Evolutionary conservation across 2,888 invertebrate genomes (phyloP).

Genomic region (Rotaria macrura): DNA sequence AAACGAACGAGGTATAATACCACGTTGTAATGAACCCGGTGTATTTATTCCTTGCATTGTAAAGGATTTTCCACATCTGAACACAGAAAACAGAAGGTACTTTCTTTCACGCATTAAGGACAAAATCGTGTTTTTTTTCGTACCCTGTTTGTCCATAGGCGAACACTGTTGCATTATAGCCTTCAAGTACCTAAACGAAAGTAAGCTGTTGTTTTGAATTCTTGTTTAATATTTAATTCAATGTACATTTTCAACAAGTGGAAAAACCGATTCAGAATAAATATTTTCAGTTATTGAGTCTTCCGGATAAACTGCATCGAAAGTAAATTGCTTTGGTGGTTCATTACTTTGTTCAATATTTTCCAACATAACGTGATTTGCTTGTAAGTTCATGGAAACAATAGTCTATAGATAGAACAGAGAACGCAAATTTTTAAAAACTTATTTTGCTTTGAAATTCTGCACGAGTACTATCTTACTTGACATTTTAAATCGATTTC

Average conservation of each 20-base stretch:
- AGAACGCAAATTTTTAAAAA: no score
- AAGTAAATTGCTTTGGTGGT: conserved; percentile 63
- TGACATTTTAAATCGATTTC: conserved; percentile 63
- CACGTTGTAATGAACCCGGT: conserved; percentile 51
- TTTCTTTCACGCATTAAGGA: background rate
- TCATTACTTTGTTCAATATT: conserved; percentile 58
- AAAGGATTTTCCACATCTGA: conserved; percentile 70
- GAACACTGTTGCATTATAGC: conserved; percentile 82
- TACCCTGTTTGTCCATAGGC: conserved; percentile 78
- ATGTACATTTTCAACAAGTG: conserved; percentile 65
- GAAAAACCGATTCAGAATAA: conserved; percentile 74
- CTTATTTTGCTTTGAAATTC: background rate
- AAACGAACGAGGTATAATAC: conserved; percentile 58
- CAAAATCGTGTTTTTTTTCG: background rate
- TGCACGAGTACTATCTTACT: conserved; percentile 39
- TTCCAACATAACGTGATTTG: conserved; percentile 38
- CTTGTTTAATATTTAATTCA: conserved; percentile 35
- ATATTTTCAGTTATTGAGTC: conserved; percentile 70
- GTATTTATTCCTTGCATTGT: conserved; percentile 68
- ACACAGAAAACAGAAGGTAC: background rate
- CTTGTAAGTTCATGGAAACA: conserved; percentile 19
- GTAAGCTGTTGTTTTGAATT: background rate
- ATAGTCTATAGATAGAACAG: background rate
- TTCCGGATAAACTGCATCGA: conserved; percentile 70
- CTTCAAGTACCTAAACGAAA: conserved; percentile 64